Evolutionary conservation across 2,113 vertebrate species (phyloP).

Genomic region (Pteruthius melanotis): DNA sequence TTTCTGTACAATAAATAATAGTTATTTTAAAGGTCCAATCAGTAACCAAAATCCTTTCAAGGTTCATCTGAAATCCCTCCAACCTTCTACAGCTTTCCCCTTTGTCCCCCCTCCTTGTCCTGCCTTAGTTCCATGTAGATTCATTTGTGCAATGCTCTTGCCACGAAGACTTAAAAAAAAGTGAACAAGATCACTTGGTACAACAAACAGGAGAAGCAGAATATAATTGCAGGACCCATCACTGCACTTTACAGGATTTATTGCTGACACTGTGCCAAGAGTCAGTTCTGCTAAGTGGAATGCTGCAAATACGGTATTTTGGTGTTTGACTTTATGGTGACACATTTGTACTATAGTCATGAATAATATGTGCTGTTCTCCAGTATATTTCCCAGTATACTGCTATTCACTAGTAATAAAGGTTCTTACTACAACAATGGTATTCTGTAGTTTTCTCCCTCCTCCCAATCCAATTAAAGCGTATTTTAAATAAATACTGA

Average conservation of each 20-base stretch:
- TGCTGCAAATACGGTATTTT: background rate
- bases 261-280: background rate
- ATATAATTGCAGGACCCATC: background rate
- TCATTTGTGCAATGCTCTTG: background rate
- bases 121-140: background rate
- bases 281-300: background rate
- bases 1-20: background rate
- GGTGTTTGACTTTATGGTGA: background rate
- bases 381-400: background rate
- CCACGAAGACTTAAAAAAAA: background rate
- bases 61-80: background rate
- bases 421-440: background rate
- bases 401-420: background rate
- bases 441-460: background rate
- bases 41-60: background rate
- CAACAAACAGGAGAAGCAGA: background rate
- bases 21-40: background rate
- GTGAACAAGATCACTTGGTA: background rate
- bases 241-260: background rate
- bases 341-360: background rate
- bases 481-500: background rate
- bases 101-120: rapidly evolving
- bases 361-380: background rate
- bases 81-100: background rate
- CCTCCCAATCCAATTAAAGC: background rate